A percentile compares a stretch with the other conserved stretches of the same genome.
These are phyloP conservation scores for Girardinichthys multiradiatus DNA, from an alignment of 2,113 vertebrate genomes.

Conservation along the genomic window DNA sequence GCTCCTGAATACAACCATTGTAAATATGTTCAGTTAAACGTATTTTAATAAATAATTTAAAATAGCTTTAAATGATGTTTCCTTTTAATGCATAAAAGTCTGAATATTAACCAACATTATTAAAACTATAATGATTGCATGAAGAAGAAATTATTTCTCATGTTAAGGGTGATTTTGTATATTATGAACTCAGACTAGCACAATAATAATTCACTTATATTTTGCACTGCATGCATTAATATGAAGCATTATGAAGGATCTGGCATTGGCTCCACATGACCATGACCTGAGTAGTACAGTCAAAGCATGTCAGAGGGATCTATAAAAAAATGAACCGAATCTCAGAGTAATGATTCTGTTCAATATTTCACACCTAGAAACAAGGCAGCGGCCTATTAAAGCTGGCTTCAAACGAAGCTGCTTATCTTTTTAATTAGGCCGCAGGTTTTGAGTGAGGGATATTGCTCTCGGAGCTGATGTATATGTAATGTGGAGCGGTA, in stretches of 20 bases:
- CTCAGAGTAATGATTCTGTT: constrained; percentile 53
- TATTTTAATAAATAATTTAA: neutral
- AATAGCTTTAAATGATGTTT: neutral
- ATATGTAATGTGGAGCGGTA: constrained; percentile 64
- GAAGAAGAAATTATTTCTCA: neutral
- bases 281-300: constrained; percentile 1
- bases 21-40: neutral
- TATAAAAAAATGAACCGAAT: constrained; percentile 35
- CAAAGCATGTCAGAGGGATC: constrained; percentile 28
- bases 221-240: neutral
- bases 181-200: neutral
- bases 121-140: neutral
- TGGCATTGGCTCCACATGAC: neutral
- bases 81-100: neutral
- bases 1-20: neutral
- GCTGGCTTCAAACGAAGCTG: constrained; percentile 56
- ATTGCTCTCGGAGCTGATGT: constrained; percentile 57
- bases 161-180: neutral
- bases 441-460: constrained; percentile 63
- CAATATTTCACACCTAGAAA: constrained; percentile 67
- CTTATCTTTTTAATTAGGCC: constrained; percentile 77
- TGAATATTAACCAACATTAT: neutral
- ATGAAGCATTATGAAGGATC: neutral
- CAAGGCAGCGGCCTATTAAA: constrained; percentile 62
- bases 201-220: neutral